These are phyloP conservation scores for Chloroceryle amazona DNA, from an alignment of 2,797 vertebrate genomes.

Conservation along the genomic window DNA sequence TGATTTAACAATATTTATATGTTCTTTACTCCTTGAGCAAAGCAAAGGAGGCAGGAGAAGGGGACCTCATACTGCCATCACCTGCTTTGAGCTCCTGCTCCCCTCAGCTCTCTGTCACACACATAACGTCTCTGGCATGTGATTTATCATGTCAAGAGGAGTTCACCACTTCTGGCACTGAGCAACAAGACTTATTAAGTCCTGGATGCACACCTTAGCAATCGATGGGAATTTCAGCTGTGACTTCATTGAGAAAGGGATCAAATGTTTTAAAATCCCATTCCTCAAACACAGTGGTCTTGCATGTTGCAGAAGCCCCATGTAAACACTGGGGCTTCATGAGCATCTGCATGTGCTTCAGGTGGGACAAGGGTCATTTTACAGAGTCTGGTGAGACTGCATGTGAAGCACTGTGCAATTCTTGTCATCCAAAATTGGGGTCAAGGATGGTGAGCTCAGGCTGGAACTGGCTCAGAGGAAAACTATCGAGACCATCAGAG, in stretches of 20 bases:
- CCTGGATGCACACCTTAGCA: background rate
- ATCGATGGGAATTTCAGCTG: background rate
- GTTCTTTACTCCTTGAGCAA: background rate
- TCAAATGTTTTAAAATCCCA: background rate
- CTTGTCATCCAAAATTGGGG: background rate
- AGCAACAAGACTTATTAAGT: slow-evolving; percentile 26
- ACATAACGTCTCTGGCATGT: fast-evolving
- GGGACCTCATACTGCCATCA: fast-evolving
- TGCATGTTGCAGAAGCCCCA: background rate
- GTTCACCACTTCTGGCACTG: background rate
- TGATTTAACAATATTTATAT: background rate
- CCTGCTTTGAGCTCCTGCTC: background rate
- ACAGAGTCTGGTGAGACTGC: background rate
- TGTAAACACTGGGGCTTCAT: background rate
- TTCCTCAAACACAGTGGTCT: background rate
- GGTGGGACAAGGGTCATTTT: background rate
- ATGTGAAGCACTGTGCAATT: fast-evolving
- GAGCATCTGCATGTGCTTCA: background rate
- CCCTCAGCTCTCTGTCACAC: background rate
- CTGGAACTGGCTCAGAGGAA: background rate
- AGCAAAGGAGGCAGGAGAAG: background rate
- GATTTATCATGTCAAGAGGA: background rate
- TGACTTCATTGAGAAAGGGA: background rate
- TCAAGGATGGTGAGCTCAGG: background rate
- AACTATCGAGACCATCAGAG: background rate